Evolutionary conservation across 2,888 invertebrate species (phyloP), one percentile per base, ranked within the genome.

Genomic region (Julus scandinavius): DNA sequence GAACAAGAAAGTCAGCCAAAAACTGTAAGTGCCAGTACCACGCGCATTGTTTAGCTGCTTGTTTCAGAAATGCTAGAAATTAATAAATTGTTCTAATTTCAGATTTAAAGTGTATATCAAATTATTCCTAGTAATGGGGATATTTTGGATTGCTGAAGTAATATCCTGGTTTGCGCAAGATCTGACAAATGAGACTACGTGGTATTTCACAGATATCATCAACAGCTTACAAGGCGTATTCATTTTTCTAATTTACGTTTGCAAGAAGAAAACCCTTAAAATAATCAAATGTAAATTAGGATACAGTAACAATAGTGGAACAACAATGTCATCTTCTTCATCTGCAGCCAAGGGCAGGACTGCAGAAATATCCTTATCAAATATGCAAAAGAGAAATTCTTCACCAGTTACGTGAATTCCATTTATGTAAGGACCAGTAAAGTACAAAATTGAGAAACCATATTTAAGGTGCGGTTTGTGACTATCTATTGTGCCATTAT

Each of bases 21-120:
- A 89, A 29, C 17, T 89, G 89, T 89, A 88, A 89, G 86, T 89
- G 80, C 9, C 58, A 41, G 3, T 11, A 83, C 7, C 11, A 11
- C 29, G 83, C 29, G 83, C 13, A 40, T 13, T 29, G 17, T 3
- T 83, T 83, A 4, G 13, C 20, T 13, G 40, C 13, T n/a, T 38
- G 40, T 13, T 1, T 38, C 20, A 83, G 11, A 3, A 15, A 3
- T 83, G 7, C 17, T 15, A 13, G 38, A 3, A 2, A 29, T 83
- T n/a, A 83, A n/a, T 15, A 40, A 40, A 20, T 85, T 41, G 9
- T 41, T 85, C 2, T 9, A 13, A 29, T 41, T 40, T 17, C 29
- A 85, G 85, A 45, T 85, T 85, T 40, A 29, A 17, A 85, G n/a
- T 85, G 0, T 85, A 13, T 40, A n/a, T 45, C 11, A 85, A 85